These are phyloP conservation scores for Drosophila equinoxialis DNA, from an alignment of 1,140 invertebrate genomes.

Conservation along the genomic window DNA sequence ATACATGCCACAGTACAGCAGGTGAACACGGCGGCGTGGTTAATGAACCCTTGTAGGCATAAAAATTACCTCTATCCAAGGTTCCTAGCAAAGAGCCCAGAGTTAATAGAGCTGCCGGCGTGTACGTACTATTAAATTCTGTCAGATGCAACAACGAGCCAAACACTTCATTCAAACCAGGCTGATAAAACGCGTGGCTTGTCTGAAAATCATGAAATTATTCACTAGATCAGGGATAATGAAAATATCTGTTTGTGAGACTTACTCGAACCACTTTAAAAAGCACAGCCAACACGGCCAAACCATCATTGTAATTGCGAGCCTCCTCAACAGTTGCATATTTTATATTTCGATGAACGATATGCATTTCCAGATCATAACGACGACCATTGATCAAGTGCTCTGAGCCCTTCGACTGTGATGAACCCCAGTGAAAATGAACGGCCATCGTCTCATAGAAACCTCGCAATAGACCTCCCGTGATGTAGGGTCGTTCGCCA, in stretches of 20 bases:
- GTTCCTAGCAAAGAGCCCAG: slow-evolving; percentile 68
- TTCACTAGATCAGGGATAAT: background rate
- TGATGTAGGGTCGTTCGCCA: slow-evolving; percentile 51
- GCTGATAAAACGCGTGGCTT: slow-evolving; percentile 36
- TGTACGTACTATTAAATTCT: slow-evolving; percentile 69
- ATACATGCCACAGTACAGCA: slow-evolving; percentile 94
- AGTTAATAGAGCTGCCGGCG: slow-evolving; percentile 44
- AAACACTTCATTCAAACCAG: slow-evolving; percentile 63
- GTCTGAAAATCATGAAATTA: slow-evolving; percentile 8
- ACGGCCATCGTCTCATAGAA: slow-evolving; percentile 83
- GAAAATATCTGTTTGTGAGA: background rate
- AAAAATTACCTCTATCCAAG: slow-evolving; percentile 86
- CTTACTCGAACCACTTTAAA: slow-evolving; percentile 87
- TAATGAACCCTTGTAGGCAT: slow-evolving; percentile 94
- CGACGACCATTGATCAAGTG: slow-evolving; percentile 84
- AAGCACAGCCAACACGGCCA: slow-evolving; percentile 92
- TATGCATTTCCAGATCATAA: slow-evolving; percentile 91
- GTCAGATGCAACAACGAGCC: slow-evolving; percentile 52
- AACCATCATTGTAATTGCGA: slow-evolving; percentile 87
- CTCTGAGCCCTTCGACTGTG: slow-evolving; percentile 84
- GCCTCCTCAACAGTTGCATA: slow-evolving; percentile 88
- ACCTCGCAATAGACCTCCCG: slow-evolving; percentile 54
- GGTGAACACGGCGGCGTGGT: slow-evolving; percentile 96
- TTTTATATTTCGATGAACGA: slow-evolving; percentile 92
- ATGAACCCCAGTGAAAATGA: slow-evolving; percentile 85